phyloP scores from a whole-genome alignment of 2,888 invertebrate genomes.

The Agrilus biguttatus region DNA sequence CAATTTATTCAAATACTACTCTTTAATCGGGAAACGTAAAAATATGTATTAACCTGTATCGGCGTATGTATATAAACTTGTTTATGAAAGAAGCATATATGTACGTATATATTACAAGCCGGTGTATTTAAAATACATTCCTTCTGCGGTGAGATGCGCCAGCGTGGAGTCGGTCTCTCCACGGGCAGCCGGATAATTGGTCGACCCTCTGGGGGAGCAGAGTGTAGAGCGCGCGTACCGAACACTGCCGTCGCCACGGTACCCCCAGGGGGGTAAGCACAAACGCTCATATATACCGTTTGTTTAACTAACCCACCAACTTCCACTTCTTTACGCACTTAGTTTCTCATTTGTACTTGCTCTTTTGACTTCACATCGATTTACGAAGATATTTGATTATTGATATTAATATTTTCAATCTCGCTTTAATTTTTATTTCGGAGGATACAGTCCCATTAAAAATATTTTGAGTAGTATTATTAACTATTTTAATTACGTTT shows the following conservation, averaged over 20 bases:
- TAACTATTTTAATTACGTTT: no score
- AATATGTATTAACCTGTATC: neutral
- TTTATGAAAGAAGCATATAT: slow-evolving; percentile 2
- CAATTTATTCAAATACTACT: no score
- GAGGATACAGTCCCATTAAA: no score
- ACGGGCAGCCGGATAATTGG: slow-evolving; percentile 25
- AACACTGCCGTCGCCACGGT: slow-evolving; percentile 1
- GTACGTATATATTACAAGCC: slow-evolving; percentile 5
- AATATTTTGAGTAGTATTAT: no score
- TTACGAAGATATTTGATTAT: no score
- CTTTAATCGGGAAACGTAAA: no score
- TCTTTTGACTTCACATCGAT: no score
- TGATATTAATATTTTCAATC: no score
- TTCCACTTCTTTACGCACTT: neutral
- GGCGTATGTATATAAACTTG: neutral
- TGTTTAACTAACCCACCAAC: slow-evolving; percentile 15
- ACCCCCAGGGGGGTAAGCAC: slow-evolving; percentile 21
- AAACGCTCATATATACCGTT: slow-evolving; percentile 9
- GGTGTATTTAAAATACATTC: no score
- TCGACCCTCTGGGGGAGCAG: slow-evolving; percentile 15
- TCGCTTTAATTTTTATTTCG: no score
- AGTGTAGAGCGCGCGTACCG: no score
- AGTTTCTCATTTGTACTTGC: no score
- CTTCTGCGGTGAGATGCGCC: slow-evolving; percentile 14
- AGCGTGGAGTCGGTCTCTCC: slow-evolving; percentile 20